Base-by-base conservation (phyloP, 1,140 invertebrate species). In the Eufriesea mexicana region DNA sequence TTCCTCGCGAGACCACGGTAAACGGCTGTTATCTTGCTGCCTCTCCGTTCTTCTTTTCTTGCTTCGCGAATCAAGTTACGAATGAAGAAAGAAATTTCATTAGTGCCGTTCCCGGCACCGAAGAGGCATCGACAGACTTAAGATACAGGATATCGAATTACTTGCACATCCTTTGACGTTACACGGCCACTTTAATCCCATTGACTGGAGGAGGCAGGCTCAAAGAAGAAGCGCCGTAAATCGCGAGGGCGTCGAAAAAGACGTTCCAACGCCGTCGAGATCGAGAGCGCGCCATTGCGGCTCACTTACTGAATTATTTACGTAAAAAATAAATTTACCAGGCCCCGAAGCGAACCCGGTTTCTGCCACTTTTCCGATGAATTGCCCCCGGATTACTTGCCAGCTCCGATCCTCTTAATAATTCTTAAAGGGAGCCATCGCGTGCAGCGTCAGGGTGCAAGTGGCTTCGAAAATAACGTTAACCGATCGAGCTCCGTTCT, bases 241-340 rank as follows among this genome's bases (percentile, higher is more conserved):
- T 83, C 68, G 72, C 71, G 23, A 72, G 67, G n/a, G 54, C 57
- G n/a, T 35, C 62, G 83, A 80, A 75, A 77, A 77, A 73, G 84
- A 76, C 73, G 54, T 83, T 78, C 73, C 75, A 16, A 72, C 61
- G 75, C 35, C 76, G 68, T 81, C 62, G 61, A 62, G 86, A 84
- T 88, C 77, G 66, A 87, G 79, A 87, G 79, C 74, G 72, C 64
- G 73, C 54, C 70, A 73, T 73, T 64, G 62, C 67, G 61, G 76
- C 62, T 79, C 79, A 68, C 83, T 85, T 83, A 76, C 80, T 88
- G 74, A 85, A 88, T 87, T 88, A 88, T 88, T 87, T 88, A 78
- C 49, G 83, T 35, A 73, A 59, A 72, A 85, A 55, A 73, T 85
- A 85, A 75, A 85, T 85, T 88, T 72, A 71, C 5, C 49, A 35